These are phyloP conservation scores for Antrozous pallidus DNA, from an alignment of 2,797 vertebrate species.

Conservation along the genomic window DNA sequence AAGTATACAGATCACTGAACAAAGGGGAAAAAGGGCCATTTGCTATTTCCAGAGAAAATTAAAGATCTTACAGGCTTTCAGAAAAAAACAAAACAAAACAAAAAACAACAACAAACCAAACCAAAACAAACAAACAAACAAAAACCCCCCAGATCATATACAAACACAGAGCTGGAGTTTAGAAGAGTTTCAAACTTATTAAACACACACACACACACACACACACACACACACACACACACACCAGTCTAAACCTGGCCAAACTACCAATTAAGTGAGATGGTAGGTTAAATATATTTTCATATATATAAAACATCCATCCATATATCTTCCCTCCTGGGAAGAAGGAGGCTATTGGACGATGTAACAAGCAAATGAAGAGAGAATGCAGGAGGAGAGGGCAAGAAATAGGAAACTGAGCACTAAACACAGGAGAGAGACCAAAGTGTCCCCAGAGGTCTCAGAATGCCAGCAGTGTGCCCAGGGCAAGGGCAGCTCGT, in stretches of 20 bases:
- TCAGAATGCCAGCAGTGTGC: background rate
- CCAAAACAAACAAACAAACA: too few species aligned
- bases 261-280: background rate
- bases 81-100: too few species aligned
- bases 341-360: background rate
- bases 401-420: background rate
- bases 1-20: background rate
- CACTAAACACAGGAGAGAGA: background rate
- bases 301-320: background rate
- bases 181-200: background rate
- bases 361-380: background rate
- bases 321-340: background rate
- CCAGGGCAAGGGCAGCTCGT: rapidly evolving
- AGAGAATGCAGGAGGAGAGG: background rate
- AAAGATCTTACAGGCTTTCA: background rate
- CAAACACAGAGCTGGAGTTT: background rate
- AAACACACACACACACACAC: background rate
- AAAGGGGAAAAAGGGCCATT: too few species aligned
- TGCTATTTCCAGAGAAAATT: background rate
- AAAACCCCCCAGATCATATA: background rate
- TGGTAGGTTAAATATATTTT: background rate
- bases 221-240: background rate
- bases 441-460: background rate
- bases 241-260: background rate
- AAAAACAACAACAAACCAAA: too few species aligned